These are phyloP conservation scores for Brachionus rubens DNA, from an alignment of 1,140 invertebrate species.

Conservation along the genomic window DNA sequence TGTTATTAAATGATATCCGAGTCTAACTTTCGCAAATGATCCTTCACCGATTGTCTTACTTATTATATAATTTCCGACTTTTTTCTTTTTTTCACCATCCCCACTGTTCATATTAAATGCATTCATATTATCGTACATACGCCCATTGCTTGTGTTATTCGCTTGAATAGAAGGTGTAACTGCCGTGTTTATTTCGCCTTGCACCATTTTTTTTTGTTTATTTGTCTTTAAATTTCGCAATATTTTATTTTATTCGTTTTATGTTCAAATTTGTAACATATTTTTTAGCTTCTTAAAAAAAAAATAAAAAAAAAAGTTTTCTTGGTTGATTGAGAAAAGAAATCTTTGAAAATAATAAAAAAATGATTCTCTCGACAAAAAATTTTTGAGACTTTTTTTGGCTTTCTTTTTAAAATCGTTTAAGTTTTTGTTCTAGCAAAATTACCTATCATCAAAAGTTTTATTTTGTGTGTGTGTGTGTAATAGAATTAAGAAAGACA, in stretches of 20 bases:
- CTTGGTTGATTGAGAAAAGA: too few species aligned
- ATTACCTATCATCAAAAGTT: too few species aligned
- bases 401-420: too few species aligned
- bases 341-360: too few species aligned
- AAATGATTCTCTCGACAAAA: too few species aligned
- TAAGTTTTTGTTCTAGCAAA: too few species aligned
- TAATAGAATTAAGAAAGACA: too few species aligned
- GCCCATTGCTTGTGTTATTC: neutral
- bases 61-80: constrained; percentile 55
- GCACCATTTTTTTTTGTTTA: constrained; percentile 24
- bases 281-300: too few species aligned
- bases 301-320: too few species aligned
- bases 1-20: constrained; percentile 53
- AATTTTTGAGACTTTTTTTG: too few species aligned
- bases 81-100: constrained; percentile 50
- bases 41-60: constrained; percentile 54
- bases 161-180: constrained; percentile 6
- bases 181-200: constrained; percentile 35
- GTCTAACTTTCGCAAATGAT: constrained; percentile 53
- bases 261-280: neutral
- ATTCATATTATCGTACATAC: constrained; percentile 17
- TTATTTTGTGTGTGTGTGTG: too few species aligned
- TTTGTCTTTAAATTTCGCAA: neutral
- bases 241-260: neutral
- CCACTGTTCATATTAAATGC: constrained; percentile 23